Conservation (phyloP, 2,113 vertebrate species). For the Cebidichthys violaceus region DNA sequence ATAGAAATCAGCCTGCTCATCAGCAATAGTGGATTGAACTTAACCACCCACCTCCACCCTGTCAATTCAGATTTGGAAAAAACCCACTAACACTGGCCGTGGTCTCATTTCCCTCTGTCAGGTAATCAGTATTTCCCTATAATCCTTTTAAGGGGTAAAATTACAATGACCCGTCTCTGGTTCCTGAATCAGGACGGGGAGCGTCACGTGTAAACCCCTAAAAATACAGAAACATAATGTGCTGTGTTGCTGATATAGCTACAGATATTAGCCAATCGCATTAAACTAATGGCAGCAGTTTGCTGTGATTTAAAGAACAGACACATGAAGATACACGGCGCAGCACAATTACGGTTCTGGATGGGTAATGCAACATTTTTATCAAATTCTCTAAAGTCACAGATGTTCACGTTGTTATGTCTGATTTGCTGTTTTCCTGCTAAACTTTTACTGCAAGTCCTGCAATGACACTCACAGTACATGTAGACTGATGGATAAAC, state of each 20-base stretch:
- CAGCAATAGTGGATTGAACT: conserved; percentile 80
- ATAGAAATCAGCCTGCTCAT: conserved; percentile 82
- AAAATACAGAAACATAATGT: not conserved
- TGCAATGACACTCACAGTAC: not conserved
- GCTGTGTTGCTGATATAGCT: conserved; percentile 10
- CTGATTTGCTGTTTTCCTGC: not conserved
- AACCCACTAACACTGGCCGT: conserved; percentile 54
- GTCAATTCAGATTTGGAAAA: conserved; percentile 80
- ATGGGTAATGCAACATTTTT: not conserved
- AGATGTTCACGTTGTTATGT: not conserved
- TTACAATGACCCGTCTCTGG: conserved; percentile 54
- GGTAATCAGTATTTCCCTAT: conserved; percentile 74
- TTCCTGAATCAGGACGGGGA: conserved; percentile 34
- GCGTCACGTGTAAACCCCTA: not conserved
- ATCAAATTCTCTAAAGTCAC: not conserved
- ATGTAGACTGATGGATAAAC: not conserved
- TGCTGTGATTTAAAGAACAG: not conserved
- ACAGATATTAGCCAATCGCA: not conserved
- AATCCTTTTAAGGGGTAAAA: conserved; percentile 66
- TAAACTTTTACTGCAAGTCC: too few species aligned
- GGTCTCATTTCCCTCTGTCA: conserved; percentile 75
- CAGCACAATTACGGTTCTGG: not conserved
- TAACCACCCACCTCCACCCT: conserved; percentile 80
- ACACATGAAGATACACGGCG: not conserved
- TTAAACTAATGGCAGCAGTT: not conserved